Conservation (phyloP, 2,797 vertebrate genomes). For the Cichlasoma orientale region DNA sequence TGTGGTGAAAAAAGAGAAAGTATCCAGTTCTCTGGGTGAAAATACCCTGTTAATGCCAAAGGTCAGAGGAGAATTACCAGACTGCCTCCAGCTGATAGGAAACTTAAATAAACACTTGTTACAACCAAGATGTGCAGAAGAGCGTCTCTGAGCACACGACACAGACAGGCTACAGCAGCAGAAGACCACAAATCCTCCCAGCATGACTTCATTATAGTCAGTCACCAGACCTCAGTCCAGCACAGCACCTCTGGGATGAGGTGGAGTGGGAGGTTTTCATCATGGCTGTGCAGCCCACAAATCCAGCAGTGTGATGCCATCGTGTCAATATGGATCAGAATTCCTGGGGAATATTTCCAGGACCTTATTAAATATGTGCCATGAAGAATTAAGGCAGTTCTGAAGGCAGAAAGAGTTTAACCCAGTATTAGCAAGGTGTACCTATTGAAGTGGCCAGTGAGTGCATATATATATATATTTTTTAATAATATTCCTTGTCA, state of each 20-base stretch:
- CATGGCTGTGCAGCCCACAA: accelerated
- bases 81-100: not conserved
- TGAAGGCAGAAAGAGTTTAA: not conserved
- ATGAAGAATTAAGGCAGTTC: not conserved
- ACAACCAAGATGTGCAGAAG: accelerated
- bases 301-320: not conserved
- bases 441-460: accelerated
- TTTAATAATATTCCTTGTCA: not conserved
- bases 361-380: not conserved
- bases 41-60: too few species aligned
- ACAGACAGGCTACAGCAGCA: not conserved
- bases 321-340: not conserved
- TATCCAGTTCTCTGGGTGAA: too few species aligned
- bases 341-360: not conserved
- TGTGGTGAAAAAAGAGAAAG: accelerated
- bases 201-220: not conserved
- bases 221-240: not conserved
- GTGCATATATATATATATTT: not conserved
- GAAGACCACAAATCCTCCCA: not conserved
- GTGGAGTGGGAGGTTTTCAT: too few species aligned
- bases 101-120: accelerated
- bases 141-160: not conserved
- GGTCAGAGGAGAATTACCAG: too few species aligned
- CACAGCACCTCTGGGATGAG: not conserved
- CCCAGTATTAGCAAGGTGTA: not conserved